Evolutionary conservation across 1,140 invertebrate species (phyloP), one percentile per base, ranked within the genome.

Genomic region (Leptinotarsa texana): DNA sequence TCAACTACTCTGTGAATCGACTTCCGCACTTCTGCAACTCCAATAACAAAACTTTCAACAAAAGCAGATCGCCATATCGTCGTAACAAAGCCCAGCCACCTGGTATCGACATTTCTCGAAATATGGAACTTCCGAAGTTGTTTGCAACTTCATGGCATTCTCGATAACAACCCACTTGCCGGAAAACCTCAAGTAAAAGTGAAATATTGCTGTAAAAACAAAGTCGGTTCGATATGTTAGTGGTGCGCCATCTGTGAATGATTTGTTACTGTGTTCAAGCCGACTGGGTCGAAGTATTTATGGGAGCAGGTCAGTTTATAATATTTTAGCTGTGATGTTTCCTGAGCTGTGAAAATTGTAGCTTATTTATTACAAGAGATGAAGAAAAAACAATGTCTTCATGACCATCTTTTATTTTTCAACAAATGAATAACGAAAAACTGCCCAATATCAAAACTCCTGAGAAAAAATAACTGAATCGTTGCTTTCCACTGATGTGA

Each of bases 121-220:
- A 69, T 69, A 69, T 69, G 67, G 67, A 69, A 69, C 33, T 69
- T 33, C 67, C 67, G 33, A 69, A 69, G 67, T 69, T 69, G 67
- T 69, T 69, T 49, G 67, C 67, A 69, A 69, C 67, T 69, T 22
- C 67, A 69, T 69, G 42, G 33, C 67, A 21, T 69, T 69, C 67
- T 65, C 67, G 67, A 47, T 69, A 69, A 69, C 27, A 69, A 69
- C 33, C 42, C 67, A 18, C 47, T 69, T 33, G 63, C 21, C 63
- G 42, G 27, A 69, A 69, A 33, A 47, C 21, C 67, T 48, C 24
- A 49, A 33, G 24, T 69, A 13, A 49, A 49, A 69, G 67, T 69
- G n/a, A 69, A 69, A 69, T 49, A 69, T 33, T 4, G 24, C 42
- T 13, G 67, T 13, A 48, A 69, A 48, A 69, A 69, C 42, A 69